phyloP scores from a whole-genome alignment of 2,113 vertebrate species.

The Acinonyx jubatus region DNA sequence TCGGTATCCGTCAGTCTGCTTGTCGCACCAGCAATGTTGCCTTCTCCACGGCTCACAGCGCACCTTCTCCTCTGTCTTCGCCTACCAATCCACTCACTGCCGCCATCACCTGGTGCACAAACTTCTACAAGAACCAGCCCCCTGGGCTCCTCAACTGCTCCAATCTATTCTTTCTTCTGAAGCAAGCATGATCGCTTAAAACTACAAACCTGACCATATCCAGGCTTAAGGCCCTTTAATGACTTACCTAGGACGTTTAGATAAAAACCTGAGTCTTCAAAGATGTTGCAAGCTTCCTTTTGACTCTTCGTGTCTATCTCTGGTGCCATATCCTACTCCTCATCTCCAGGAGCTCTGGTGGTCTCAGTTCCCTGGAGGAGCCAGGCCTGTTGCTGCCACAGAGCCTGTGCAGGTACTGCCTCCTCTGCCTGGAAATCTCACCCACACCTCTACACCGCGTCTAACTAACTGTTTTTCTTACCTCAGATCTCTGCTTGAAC shows the following conservation, averaged over 20 bases:
- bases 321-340: accelerated
- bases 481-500: neutral
- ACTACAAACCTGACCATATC: neutral
- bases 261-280: neutral
- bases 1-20: neutral
- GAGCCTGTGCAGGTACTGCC: too few species aligned
- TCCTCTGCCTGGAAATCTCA: neutral
- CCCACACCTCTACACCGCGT: neutral
- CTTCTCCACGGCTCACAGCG: neutral
- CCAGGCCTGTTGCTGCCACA: accelerated
- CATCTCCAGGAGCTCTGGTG: too few species aligned
- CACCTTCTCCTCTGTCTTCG: neutral
- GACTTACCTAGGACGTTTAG: neutral
- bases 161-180: neutral
- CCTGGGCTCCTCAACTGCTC: neutral
- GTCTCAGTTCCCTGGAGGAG: too few species aligned
- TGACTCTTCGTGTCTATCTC: neutral
- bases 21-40: neutral
- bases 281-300: neutral
- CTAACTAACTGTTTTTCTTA: neutral
- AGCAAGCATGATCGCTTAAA: neutral
- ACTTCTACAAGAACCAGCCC: too few species aligned
- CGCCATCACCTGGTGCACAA: neutral
- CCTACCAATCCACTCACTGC: too few species aligned
- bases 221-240: neutral